These are phyloP conservation scores for Carcharodon carcharias DNA, from an alignment of 2,797 vertebrate genomes.

Conservation along the genomic window DNA sequence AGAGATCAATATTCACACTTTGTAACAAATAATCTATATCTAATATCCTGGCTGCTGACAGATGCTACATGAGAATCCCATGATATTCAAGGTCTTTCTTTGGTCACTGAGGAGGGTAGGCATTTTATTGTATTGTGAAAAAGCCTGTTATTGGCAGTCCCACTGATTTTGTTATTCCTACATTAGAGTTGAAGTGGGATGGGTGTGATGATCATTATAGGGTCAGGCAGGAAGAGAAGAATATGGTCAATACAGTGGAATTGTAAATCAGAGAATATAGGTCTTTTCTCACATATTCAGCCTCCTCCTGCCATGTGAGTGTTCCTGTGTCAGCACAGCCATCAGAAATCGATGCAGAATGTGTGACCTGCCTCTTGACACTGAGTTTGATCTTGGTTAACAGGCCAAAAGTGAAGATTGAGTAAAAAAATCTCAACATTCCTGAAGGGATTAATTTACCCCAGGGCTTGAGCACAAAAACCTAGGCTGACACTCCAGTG, in stretches of 20 bases:
- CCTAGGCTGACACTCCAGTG: not conserved
- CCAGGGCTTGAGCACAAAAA: not conserved
- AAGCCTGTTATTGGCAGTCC: not conserved
- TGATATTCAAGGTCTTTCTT: not conserved
- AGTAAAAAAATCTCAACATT: not conserved
- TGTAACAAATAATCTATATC: conserved; percentile 10
- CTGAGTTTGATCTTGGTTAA: not conserved
- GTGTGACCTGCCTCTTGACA: not conserved
- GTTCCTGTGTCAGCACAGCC: not conserved
- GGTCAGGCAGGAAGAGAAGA: not conserved
- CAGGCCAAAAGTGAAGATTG: not conserved
- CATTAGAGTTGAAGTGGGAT: not conserved
- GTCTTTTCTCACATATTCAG: not conserved
- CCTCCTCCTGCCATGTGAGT: not conserved
- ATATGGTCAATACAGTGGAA: not conserved
- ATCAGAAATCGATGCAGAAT: not conserved
- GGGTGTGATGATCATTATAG: not conserved
- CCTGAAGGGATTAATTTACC: not conserved
- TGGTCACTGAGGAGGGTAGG: not conserved
- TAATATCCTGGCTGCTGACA: not conserved
- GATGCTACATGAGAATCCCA: not conserved
- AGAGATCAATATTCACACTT: not conserved
- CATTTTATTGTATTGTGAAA: not conserved
- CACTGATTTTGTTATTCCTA: not conserved
- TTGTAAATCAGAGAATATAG: not conserved